Evolutionary conservation across 2,888 invertebrate genomes (phyloP), one percentile per base, ranked within the genome.

Genomic region (Allygus modestus): DNA sequence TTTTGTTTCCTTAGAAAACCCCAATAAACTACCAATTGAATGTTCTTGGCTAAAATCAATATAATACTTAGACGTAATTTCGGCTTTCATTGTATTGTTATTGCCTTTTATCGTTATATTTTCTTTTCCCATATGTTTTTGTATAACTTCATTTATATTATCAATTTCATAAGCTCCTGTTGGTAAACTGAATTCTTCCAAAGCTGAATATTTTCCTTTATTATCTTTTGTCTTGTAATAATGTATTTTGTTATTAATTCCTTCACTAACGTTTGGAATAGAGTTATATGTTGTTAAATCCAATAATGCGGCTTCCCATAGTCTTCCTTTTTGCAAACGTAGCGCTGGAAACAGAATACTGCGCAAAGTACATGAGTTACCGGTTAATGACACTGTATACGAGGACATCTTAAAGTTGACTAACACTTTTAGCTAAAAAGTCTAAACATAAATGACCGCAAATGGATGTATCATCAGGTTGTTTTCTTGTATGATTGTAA

Each of bases 221-320:
- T 33, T 20, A 41, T 37, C 23, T 73, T 73, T 73, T 7, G 4
- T 26, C 20, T 37, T 20, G 23, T 65, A 41, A 17, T 81, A 65
- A 33, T 81, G 37, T 23, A 81, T n/a, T 28, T 26, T 20, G n/a
- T 65, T 65, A 43, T 81, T 81, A 11, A 37, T 26, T 0, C 28
- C 26, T 54, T 79, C 54, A 15, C 2, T 79, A n/a, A 79, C 33
- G 54, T 79, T 79, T 26, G 79, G 79, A 51, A 81, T 81, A 11
- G 81, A 81, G 37, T 81, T 81, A 23, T 81, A 81, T 23, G 81
- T 81, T n/a, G 81, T 81, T 31, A 81, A 41, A 28, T 81, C 61
- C 20, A 81, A 65, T 37, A 65, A 65, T n/a, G 61, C 81, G 2
- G 28, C 65, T 43, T 81, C 81, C 65, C 81, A 81, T 41, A 54